Conservation (phyloP, 2,113 vertebrate genomes). For the Plecotus auritus region DNA sequence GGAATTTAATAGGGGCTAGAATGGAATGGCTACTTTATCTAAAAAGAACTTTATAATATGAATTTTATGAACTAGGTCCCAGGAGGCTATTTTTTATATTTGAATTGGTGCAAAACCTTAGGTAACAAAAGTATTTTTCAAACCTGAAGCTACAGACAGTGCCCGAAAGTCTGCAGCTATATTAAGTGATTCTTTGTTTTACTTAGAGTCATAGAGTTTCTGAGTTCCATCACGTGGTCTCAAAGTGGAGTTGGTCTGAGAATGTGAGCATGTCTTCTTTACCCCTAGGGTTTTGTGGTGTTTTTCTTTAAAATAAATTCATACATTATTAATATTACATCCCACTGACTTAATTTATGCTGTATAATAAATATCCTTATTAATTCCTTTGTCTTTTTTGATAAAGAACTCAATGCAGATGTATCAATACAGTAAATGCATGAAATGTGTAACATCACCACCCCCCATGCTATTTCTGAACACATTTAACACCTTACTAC, state of each 20-base stretch:
- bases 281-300: neutral
- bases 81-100: neutral
- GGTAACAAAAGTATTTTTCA: neutral
- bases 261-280: neutral
- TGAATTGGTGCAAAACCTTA: neutral
- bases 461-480: neutral
- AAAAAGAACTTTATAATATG: neutral
- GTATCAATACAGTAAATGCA: neutral
- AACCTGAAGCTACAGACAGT: neutral
- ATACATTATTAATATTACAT: neutral
- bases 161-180: neutral
- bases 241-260: neutral
- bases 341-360: neutral
- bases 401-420: neutral
- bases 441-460: neutral
- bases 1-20: neutral
- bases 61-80: neutral
- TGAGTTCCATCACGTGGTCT: neutral
- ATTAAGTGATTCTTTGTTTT: neutral
- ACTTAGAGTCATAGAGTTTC: neutral
- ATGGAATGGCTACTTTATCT: neutral
- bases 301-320: slow-evolving; percentile 7
- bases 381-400: neutral
- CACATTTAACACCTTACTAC: neutral
- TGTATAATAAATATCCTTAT: neutral